These are phyloP conservation scores for Crypturellus tataupa DNA, from an alignment of 2,797 vertebrate species.

Conservation along the genomic window DNA sequence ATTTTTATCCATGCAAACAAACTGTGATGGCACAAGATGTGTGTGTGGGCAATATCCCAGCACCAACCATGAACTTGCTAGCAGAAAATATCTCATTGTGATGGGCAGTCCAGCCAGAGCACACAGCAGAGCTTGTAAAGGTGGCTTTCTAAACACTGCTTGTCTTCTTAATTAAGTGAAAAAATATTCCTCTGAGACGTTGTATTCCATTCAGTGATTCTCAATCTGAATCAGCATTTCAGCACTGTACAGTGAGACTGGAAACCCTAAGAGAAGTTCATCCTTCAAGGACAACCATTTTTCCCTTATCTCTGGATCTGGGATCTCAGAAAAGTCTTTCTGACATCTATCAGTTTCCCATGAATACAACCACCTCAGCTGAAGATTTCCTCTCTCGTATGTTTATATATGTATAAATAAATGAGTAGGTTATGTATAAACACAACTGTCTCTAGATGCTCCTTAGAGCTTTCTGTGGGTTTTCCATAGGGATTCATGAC, in stretches of 20 bases:
- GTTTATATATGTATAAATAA: background rate
- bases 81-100: background rate
- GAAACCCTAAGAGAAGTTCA: background rate
- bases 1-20: background rate
- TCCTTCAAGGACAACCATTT: background rate
- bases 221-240: background rate
- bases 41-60: background rate
- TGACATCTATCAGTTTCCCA: background rate
- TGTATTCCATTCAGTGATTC: background rate
- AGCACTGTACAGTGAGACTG: background rate
- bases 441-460: background rate
- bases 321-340: background rate
- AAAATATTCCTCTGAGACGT: background rate
- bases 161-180: background rate
- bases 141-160: background rate
- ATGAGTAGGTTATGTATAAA: background rate
- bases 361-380: background rate
- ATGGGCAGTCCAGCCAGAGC: background rate
- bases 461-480: background rate
- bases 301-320: background rate
- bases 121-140: background rate
- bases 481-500: background rate
- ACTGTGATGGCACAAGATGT: background rate
- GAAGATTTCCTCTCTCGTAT: background rate
- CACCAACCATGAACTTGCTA: background rate